Conservation (phyloP, 37 sponge, comb jelly and placozoan genomes). For the Hormiphora californensis region DNA sequence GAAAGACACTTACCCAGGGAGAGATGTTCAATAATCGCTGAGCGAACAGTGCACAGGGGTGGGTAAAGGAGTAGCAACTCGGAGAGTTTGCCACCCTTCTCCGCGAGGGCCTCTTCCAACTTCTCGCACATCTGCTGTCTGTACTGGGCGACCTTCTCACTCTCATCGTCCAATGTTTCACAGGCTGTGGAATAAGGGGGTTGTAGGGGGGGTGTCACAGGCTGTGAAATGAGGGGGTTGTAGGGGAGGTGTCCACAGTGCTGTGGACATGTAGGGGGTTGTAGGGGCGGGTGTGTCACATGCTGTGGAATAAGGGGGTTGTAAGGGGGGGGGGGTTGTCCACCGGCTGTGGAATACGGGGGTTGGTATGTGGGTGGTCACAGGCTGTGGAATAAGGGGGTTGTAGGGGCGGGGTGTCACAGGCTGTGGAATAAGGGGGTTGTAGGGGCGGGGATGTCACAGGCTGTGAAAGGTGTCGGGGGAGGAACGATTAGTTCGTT, state of each 20-base stretch:
- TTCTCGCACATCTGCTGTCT: slow-evolving; percentile 3
- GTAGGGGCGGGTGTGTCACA: too few relatives aligned
- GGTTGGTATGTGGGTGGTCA: too few relatives aligned
- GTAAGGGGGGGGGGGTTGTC: not conserved
- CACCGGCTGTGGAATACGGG: too few relatives aligned
- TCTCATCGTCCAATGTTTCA: not conserved
- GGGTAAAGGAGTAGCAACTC: slow-evolving; percentile 37
- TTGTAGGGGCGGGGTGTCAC: too few relatives aligned
- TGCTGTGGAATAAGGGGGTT: not conserved
- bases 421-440: not conserved
- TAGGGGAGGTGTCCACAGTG: too few relatives aligned
- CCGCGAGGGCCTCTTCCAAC: not conserved
- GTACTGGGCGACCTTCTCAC: slow-evolving; percentile 8
- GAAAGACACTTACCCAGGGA: too few relatives aligned
- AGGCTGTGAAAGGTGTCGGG: too few relatives aligned
- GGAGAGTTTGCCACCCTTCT: slow-evolving; percentile 3
- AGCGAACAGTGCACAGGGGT: not conserved
- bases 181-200: not conserved
- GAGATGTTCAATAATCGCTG: slow-evolving; percentile 15
- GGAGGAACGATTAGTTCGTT: too few relatives aligned
- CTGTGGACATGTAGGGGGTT: too few relatives aligned
- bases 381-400: too few relatives aligned
- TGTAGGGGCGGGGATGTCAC: not conserved
- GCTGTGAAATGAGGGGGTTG: too few relatives aligned
- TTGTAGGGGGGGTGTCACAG: not conserved